Percentiles rank a stretch among this genome's conserved stretches.
These are phyloP conservation scores for Rhamphomyia laevipes DNA, from an alignment of 2,888 invertebrate genomes.

Conservation along the genomic window DNA sequence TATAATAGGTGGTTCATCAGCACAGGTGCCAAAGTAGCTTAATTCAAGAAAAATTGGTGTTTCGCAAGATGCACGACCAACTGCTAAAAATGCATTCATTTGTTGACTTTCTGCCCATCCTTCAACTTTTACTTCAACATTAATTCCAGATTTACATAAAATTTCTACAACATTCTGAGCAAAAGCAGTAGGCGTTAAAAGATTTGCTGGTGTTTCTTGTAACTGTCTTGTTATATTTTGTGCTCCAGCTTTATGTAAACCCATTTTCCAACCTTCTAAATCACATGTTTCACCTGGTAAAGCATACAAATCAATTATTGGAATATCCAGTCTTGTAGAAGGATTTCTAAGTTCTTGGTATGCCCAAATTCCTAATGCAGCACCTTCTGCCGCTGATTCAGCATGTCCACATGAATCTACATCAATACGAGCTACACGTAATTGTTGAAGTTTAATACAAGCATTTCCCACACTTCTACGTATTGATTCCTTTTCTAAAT, in stretches of 20 bases:
- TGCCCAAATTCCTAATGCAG: conserved; percentile 52
- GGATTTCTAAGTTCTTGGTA: conserved; percentile 44
- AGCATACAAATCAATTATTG: conserved; percentile 39
- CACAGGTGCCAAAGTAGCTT: conserved; percentile 53
- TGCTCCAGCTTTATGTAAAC: conserved; percentile 58
- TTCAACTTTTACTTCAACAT: conserved; percentile 29
- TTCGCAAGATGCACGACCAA: conserved; percentile 62
- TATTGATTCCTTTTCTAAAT: conserved; percentile 64
- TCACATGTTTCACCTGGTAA: conserved; percentile 53
- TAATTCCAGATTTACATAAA: conserved; percentile 28
- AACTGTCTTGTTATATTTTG: conserved; percentile 68
- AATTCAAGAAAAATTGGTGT: conserved; percentile 68
- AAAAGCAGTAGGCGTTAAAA: conserved; percentile 66
- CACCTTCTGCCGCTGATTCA: conserved; percentile 70
- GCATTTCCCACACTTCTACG: conserved; percentile 55
- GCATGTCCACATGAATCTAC: conserved; percentile 64
- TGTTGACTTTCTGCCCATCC: conserved; percentile 65
- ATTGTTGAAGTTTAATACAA: conserved; percentile 42
- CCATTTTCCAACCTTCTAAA: conserved; percentile 58
- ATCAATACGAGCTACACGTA: conserved; percentile 45
- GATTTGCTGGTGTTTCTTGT: conserved; percentile 71
- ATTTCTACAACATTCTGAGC: conserved; percentile 48
- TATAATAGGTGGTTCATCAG: conserved; percentile 53
- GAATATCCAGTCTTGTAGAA: conserved; percentile 22
- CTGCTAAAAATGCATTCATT: conserved; percentile 69